Evolutionary conservation across 2,888 invertebrate genomes (phyloP).

Genomic region (Cotesia congregata): DNA sequence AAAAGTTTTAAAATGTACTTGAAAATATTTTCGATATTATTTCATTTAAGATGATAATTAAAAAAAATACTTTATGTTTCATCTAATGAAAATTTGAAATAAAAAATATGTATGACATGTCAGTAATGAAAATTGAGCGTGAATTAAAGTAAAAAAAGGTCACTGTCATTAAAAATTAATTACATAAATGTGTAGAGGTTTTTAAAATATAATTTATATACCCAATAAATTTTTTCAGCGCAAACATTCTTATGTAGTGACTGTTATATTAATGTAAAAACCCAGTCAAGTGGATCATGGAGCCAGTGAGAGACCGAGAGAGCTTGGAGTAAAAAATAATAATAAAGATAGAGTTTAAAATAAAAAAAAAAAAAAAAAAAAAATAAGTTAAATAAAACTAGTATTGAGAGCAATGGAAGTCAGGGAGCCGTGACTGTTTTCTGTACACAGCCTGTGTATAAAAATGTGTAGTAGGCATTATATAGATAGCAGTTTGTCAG

Average conservation of each 20-base stretch:
- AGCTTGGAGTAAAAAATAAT: slow-evolving; percentile 11
- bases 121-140: no score
- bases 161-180: no score
- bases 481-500: slow-evolving; percentile 15
- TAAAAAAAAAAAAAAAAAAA: not conserved
- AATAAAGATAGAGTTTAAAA: not conserved
- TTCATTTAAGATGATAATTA: no score
- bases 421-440: slow-evolving; percentile 35
- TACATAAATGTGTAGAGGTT: no score
- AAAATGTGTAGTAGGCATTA: slow-evolving; percentile 14
- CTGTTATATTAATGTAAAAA: slow-evolving; percentile 29
- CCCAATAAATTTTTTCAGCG: not conserved
- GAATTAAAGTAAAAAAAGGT: no score
- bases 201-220: not conserved
- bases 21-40: no score
- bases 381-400: not conserved
- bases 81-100: no score
- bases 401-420: slow-evolving; percentile 32
- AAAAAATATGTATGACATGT: no score
- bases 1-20: no score
- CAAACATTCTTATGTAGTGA: slow-evolving; percentile 13
- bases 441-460: not conserved
- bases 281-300: slow-evolving; percentile 35
- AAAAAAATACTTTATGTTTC: no score
- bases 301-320: slow-evolving; percentile 1